Evolutionary conservation across 2,113 vertebrate genomes (phyloP).

Genomic region (Murina feae): DNA sequence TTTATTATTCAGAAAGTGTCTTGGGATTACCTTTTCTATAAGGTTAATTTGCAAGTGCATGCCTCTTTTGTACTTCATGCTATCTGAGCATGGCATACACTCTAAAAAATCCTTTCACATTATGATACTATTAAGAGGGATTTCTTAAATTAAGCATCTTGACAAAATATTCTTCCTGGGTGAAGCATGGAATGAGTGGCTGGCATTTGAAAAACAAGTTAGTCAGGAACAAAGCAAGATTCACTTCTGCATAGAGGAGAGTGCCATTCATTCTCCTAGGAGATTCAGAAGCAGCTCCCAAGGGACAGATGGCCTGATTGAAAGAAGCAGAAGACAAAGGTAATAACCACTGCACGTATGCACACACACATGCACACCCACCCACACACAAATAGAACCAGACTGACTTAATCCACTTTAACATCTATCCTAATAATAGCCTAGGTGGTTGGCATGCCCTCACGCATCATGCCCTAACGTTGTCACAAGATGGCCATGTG

Average conservation of each 20-base stretch:
- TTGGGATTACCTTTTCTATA: conserved; percentile 8
- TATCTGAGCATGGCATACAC: conserved; percentile 1
- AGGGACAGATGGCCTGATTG: conserved; percentile 27
- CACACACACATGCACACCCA: background rate
- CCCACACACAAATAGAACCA: background rate
- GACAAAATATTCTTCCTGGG: conserved; percentile 17
- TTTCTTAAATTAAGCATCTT: conserved; percentile 48
- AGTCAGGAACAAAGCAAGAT: background rate
- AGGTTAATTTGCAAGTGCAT: conserved; percentile 36
- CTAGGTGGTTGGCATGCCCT: too few relatives aligned
- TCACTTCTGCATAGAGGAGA: background rate
- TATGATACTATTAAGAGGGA: conserved; percentile 24
- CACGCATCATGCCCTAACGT: too few relatives aligned
- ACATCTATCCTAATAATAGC: too few relatives aligned
- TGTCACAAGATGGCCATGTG: too few relatives aligned
- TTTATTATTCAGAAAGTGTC: conserved; percentile 46
- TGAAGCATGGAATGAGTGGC: background rate
- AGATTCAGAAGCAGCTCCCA: background rate
- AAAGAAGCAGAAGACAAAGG: conserved; percentile 40
- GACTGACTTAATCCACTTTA: conserved; percentile 17
- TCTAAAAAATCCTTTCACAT: conserved; percentile 40
- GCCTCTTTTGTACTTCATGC: conserved; percentile 45
- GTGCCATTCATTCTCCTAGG: background rate
- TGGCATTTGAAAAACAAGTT: conserved; percentile 29
- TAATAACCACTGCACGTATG: background rate